phyloP scores from a whole-genome alignment of 2,113 vertebrate species.

The Pogona vitticeps region DNA sequence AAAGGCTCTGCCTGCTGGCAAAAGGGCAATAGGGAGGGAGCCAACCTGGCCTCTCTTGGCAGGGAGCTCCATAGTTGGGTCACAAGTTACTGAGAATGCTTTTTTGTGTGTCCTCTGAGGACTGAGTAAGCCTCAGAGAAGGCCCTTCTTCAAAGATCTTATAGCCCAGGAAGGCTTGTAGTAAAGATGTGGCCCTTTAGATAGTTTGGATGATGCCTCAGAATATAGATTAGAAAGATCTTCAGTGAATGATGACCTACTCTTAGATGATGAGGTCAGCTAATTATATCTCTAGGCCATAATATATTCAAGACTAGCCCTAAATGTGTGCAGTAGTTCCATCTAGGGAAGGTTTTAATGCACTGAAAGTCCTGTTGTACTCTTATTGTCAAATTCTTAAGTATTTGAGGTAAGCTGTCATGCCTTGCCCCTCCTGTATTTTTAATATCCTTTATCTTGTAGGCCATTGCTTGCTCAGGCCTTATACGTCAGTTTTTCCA shows the following conservation, averaged over 20 bases:
- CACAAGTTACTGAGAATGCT: no score
- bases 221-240: no score
- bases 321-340: background rate
- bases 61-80: no score
- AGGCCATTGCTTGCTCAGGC: background rate
- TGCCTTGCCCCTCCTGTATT: background rate
- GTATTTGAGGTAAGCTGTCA: background rate
- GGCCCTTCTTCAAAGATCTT: background rate
- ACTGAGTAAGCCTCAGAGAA: no score
- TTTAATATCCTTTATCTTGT: background rate
- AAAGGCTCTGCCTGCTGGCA: no score
- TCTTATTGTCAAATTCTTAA: background rate
- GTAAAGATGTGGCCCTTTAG: no score
- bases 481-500: background rate
- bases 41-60: background rate
- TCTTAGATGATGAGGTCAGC: background rate
- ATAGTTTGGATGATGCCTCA: no score
- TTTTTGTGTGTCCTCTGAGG: no score
- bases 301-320: background rate
- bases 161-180: background rate
- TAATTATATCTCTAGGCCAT: constrained; percentile 5
- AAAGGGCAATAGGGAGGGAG: background rate
- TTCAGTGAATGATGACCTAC: no score
- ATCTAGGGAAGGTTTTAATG: background rate
- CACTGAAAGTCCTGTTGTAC: background rate